Conservation (phyloP, 2,888 invertebrate species). For the Diadegma fenestrale region DNA sequence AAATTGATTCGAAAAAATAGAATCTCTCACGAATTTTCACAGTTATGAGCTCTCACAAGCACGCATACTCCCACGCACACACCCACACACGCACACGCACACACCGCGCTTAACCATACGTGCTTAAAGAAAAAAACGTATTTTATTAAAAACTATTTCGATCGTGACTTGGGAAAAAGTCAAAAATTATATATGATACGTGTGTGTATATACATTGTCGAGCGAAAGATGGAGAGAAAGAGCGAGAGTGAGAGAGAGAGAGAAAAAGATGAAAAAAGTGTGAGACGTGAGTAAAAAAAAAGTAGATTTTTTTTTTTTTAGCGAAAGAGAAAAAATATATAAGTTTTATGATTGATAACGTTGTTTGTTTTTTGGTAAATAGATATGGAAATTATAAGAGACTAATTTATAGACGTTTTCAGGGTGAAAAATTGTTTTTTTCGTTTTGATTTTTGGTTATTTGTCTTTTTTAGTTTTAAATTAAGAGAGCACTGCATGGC, state of each 20-base stretch:
- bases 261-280: constrained; percentile 6
- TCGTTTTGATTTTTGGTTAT: background rate
- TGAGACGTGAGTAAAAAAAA: background rate
- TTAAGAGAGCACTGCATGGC: constrained; percentile 79
- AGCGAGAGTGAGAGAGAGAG: constrained; percentile 43
- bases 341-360: background rate
- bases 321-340: background rate
- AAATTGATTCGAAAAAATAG: background rate
- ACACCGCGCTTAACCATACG: constrained; percentile 82
- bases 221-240: constrained; percentile 59
- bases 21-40: constrained; percentile 42
- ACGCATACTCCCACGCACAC: constrained; percentile 73
- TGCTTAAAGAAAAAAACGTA: constrained; percentile 70
- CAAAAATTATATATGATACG: constrained; percentile 42
- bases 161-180: constrained; percentile 39
- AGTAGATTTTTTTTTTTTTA: background rate
- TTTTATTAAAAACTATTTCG: constrained; percentile 4
- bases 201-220: constrained; percentile 44
- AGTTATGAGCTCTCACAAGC: constrained; percentile 49
- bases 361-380: background rate
- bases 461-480: constrained; percentile 13
- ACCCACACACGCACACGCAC: constrained; percentile 75
- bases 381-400: constrained; percentile 23
- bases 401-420: constrained; percentile 40
- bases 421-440: constrained; percentile 60